These are phyloP conservation scores for Anolis apletophallus DNA, from an alignment of 2,797 vertebrate species.

Conservation along the genomic window DNA sequence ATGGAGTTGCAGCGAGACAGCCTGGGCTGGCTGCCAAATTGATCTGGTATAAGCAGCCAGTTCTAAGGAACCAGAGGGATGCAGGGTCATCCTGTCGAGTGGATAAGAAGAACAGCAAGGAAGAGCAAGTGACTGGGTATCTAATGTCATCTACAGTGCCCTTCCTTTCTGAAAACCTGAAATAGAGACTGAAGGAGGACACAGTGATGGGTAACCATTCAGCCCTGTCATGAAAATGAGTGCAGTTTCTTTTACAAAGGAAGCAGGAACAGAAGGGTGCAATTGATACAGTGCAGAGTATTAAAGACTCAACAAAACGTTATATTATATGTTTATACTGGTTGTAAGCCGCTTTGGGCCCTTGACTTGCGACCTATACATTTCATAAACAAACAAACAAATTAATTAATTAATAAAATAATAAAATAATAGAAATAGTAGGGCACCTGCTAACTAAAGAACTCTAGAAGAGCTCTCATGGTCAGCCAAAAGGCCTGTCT, in stretches of 20 bases:
- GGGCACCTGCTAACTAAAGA: background rate
- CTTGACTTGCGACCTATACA: too few species aligned
- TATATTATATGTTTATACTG: too few species aligned
- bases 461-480: too few species aligned
- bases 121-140: background rate
- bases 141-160: background rate
- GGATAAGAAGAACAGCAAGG: background rate
- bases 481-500: background rate
- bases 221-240: background rate
- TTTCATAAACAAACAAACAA: too few species aligned
- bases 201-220: background rate
- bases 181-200: background rate
- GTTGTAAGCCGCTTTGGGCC: too few species aligned
- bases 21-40: background rate
- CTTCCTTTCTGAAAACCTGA: background rate
- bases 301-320: background rate
- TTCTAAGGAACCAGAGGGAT: background rate
- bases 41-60: background rate
- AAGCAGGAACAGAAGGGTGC: background rate
- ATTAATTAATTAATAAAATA: too few species aligned
- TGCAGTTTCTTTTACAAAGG: background rate
- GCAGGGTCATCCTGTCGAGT: background rate
- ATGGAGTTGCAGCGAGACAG: background rate
- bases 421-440: background rate
- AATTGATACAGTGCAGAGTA: background rate